Evolutionary conservation across 2,888 invertebrate genomes (phyloP), one percentile per base, ranked within the genome.

Genomic region (Lottia scabra): DNA sequence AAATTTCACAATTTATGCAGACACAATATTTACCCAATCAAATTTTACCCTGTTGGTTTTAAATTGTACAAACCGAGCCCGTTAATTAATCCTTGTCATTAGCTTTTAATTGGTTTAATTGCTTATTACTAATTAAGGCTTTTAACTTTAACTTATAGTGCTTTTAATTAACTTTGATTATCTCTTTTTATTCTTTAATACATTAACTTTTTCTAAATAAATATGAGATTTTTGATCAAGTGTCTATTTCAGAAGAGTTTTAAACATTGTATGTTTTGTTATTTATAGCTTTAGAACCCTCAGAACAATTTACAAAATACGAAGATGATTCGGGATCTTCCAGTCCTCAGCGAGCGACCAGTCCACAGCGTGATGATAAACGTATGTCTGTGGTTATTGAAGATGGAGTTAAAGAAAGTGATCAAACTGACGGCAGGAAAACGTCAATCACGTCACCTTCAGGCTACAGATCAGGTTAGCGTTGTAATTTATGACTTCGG

Each of bases 231-330:
- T 16, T n/a, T 43, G 23, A 43, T 23, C 30, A 44, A 38, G 43
- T 13, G 6, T 43, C 19, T 19, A 43, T 43, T 43, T 65, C 13
- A 13, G 19, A 43, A 43, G 19, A 43, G 8, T 26, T 5, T 64
- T n/a, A 23, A 10, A 15, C 4, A 12, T 1, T 6, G 27, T 45
- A 10, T 15, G 5, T 26, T 23, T 16, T 8, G 63, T 23, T 44
- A 44, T 44, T 44, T 68, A 10, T 67, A 79, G 79, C 74, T n/a
- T 67, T 74, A 65, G 77, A 78, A 23, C 79, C 79, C 10, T 75
- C 76, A 26, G 79, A 78, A 56, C 76, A 76, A 64, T 76, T 75
- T 46, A 66, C 75, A 1, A 73, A 23, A 13, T 73, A 71, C 27
- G 16, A 38, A 27, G 66, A 15, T 8, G 56, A 30, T n/a, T 63